Conservation (phyloP, 2,888 invertebrate genomes). For the Apodemia hepburni region DNA sequence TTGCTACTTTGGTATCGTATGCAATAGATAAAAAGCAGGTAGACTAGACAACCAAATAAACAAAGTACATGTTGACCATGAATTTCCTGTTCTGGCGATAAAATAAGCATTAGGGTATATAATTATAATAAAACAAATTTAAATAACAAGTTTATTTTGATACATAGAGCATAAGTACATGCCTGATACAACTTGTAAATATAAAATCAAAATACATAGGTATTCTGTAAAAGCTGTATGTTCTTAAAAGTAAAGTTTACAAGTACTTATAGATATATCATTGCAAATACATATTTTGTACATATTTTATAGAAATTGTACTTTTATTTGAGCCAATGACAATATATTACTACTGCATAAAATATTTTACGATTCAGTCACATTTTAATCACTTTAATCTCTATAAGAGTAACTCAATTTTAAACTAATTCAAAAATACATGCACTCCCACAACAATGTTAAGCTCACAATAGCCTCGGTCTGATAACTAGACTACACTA, state of each 20-base stretch:
- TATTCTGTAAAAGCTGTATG: slow-evolving; percentile 44
- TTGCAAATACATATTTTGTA: slow-evolving; percentile 9
- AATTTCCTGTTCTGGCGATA: too few relatives aligned
- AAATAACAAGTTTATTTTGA: slow-evolving; percentile 72
- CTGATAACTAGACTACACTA: too few relatives aligned
- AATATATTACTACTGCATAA: not conserved
- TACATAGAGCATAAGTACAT: slow-evolving; percentile 55
- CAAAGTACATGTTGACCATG: too few relatives aligned
- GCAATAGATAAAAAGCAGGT: too few relatives aligned
- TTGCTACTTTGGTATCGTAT: too few relatives aligned
- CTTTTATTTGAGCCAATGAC: slow-evolving; percentile 5
- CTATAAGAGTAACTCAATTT: not conserved
- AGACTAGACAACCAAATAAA: too few relatives aligned
- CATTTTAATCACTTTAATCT: not conserved
- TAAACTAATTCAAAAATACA: not conserved
- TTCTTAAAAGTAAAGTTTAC: slow-evolving; percentile 16
- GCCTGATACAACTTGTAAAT: slow-evolving; percentile 44
- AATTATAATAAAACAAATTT: slow-evolving; percentile 48
- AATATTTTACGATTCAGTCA: not conserved
- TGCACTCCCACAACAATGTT: slow-evolving; percentile 11
- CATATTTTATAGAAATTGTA: slow-evolving; percentile 8
- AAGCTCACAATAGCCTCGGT: too few relatives aligned
- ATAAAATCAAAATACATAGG: slow-evolving; percentile 43
- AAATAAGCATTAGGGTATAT: not conserved
- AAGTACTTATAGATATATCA: not conserved